Base-by-base conservation (phyloP, 1,140 invertebrate species). In the Ectropis grisescens region DNA sequence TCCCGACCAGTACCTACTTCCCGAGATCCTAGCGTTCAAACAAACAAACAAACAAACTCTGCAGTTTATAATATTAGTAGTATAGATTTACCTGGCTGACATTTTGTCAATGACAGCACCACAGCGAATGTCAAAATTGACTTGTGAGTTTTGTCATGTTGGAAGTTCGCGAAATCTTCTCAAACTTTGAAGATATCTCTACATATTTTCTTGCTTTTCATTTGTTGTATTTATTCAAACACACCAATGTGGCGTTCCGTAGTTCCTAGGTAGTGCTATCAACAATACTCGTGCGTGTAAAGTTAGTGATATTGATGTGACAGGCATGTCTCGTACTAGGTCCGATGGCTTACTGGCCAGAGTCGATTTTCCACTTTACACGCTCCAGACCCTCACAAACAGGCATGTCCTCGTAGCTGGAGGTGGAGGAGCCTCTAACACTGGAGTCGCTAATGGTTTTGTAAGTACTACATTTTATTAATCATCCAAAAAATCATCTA, bases 381-480 rank as follows among this genome's bases (percentile, higher is more conserved):
- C 91, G 1, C 83, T 98, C 12, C 91, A 95, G 74, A 92, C 93
- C 82, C 82, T 99, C 16, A 95, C 93, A 13, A 94, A 91, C 80
- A 88, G 95, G 40, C 95, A 98, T 84, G 90, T 98, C 56, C 80
- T 98, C 28, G 94, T 98, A 15, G 96, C 93, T 44, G 97, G 97
- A 26, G 97, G 97, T 29, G 97, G 97, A 34, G 97, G 97, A 29
- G 91, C 92, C 10, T 91, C 95, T 11, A 98, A 96, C 82, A 98
- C 96, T 26, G 97, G 97, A 12, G 92, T 99, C 38, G 89, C 91
- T 10, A 98, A 99, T 87, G 93, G 94, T 78, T 96, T 98, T 85
- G 95, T 93, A 82, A 88, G 90, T 86, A 40, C 58, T 14, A n/a
- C n/a, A n/a, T n/a, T n/a, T n/a, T n/a, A n/a, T n/a, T n/a, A n/a